phyloP scores from a whole-genome alignment of 37 sponge, comb jelly and placozoan genomes.

The Spongia lamella region DNA sequence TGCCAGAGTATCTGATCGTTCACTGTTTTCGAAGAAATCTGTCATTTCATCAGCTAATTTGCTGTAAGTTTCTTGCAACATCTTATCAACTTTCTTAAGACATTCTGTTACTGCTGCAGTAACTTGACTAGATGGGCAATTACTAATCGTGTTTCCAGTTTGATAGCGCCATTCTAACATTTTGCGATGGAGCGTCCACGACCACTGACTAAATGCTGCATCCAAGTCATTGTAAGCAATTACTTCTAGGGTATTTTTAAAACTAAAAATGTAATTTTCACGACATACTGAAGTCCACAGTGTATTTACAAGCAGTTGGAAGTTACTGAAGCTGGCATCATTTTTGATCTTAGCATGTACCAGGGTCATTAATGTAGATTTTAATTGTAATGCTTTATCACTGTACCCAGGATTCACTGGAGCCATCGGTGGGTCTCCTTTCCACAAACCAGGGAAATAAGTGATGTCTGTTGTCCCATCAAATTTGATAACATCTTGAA shows the following conservation, averaged over 20 bases:
- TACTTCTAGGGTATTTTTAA: slow-evolving; percentile 33
- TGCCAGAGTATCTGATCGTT: background rate
- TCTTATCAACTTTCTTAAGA: background rate
- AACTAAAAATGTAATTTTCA: slow-evolving; percentile 50
- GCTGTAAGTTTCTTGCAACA: background rate
- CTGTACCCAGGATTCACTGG: slow-evolving; percentile 31
- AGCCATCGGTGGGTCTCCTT: slow-evolving; percentile 52
- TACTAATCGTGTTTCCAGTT: background rate
- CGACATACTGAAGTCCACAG: slow-evolving; percentile 37
- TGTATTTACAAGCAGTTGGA: background rate
- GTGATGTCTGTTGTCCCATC: slow-evolving; percentile 28
- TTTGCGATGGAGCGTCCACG: slow-evolving; percentile 7
- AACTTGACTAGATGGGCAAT: background rate
- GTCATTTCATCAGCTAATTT: background rate
- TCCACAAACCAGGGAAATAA: slow-evolving; percentile 40
- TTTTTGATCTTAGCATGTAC: no score
- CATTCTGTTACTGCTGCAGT: background rate
- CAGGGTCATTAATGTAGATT: background rate
- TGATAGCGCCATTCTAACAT: slow-evolving; percentile 15
- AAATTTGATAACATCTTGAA: slow-evolving; percentile 41
- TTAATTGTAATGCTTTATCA: slow-evolving; percentile 17
- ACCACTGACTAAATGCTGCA: slow-evolving; percentile 15
- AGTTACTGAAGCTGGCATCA: no score
- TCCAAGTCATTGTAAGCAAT: slow-evolving; percentile 22
- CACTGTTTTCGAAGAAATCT: slow-evolving; percentile 20